Evolutionary conservation across 92 coral and sea anemone species (phyloP).

Genomic region (Zoanthus gigantus): DNA sequence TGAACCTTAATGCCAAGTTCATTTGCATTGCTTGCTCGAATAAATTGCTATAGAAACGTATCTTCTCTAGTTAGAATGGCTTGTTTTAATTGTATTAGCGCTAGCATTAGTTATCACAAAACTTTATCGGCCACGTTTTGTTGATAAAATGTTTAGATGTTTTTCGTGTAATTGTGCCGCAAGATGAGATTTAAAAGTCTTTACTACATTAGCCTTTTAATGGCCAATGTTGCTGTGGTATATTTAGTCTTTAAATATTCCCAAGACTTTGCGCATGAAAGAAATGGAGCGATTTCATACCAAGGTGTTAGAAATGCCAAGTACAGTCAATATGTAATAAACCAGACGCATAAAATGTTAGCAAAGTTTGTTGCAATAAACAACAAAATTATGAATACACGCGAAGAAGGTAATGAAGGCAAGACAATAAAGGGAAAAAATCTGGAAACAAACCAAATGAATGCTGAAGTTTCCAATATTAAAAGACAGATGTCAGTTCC

Average conservation of each 20-base stretch:
- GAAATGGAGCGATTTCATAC: not conserved
- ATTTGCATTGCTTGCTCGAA: not conserved
- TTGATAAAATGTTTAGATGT: not conserved
- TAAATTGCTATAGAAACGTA: constrained; percentile 3
- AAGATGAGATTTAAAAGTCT: constrained; percentile 4
- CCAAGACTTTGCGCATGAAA: not conserved
- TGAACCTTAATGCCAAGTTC: too few species aligned
- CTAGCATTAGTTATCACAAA: not conserved
- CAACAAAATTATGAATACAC: not conserved
- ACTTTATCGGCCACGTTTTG: too few species aligned
- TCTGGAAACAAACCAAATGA: not conserved
- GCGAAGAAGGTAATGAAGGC: not conserved
- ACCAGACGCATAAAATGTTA: not conserved
- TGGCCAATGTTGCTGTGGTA: not conserved
- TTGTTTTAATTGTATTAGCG: not conserved
- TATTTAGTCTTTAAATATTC: not conserved
- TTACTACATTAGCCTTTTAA: not conserved
- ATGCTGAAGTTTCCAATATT: not conserved
- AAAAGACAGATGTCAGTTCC: not conserved
- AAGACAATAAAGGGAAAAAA: not conserved
- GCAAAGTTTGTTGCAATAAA: not conserved
- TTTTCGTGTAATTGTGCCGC: not conserved
- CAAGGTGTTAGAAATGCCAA: not conserved
- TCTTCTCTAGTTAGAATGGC: not conserved
- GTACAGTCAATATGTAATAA: not conserved